Conservation (phyloP, 2,113 vertebrate genomes). For the Nibea albiflora region DNA sequence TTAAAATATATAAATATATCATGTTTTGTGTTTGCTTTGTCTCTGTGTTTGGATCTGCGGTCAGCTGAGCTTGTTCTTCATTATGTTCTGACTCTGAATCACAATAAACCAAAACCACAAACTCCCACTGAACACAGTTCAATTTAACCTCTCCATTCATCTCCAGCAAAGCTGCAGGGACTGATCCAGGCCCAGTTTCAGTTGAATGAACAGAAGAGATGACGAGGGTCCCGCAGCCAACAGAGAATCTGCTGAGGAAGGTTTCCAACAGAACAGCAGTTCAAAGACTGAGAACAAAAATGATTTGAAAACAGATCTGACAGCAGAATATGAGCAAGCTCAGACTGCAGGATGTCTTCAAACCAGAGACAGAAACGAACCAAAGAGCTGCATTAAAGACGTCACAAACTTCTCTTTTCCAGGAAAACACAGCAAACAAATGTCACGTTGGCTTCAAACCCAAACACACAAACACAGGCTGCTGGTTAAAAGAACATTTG, state of each 20-base stretch:
- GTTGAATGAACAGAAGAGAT: conserved; percentile 7
- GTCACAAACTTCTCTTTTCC: too few relatives aligned
- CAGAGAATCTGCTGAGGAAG: conserved; percentile 4
- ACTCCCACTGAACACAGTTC: background rate
- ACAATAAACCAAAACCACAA: background rate
- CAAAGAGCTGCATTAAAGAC: background rate
- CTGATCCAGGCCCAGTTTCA: background rate
- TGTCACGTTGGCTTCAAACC: conserved; percentile 1
- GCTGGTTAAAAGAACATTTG: conserved; percentile 15
- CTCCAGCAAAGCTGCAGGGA: background rate
- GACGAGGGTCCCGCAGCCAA: conserved; percentile 7
- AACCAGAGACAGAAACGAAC: background rate
- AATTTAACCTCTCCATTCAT: background rate
- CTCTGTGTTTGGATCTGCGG: background rate
- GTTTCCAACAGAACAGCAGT: conserved; percentile 29
- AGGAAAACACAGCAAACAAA: background rate
- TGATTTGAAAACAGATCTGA: background rate
- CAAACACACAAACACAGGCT: conserved; percentile 14
- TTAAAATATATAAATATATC: too few relatives aligned
- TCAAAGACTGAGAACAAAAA: background rate
- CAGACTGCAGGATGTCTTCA: background rate
- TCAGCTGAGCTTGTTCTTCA: background rate
- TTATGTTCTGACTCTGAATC: background rate
- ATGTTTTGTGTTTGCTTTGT: too few relatives aligned
- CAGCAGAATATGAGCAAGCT: background rate